phyloP scores from a whole-genome alignment of 2,888 invertebrate species.

The Clanis bilineata region DNA sequence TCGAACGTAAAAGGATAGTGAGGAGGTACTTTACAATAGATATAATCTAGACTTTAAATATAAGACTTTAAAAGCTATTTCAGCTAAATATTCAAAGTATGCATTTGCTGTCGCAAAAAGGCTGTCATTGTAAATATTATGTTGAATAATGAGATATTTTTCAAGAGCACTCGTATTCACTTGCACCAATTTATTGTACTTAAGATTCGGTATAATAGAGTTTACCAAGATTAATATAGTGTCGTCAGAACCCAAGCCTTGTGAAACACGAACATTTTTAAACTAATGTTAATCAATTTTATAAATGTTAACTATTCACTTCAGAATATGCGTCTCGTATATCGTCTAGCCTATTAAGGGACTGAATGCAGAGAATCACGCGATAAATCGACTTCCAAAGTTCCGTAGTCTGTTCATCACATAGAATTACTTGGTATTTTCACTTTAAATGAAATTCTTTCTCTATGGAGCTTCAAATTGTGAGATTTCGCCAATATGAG shows the following conservation, averaged over 20 bases:
- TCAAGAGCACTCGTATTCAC: not conserved
- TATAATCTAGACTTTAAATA: not conserved
- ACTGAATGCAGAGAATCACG: no score
- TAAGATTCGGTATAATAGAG: not conserved
- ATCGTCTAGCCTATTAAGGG: no score
- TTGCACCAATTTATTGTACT: conserved; percentile 1
- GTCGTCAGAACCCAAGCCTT: not conserved
- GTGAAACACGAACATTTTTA: no score
- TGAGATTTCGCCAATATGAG: conserved; percentile 8
- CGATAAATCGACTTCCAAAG: no score
- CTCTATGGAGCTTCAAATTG: conserved; percentile 11
- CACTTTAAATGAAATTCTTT: not conserved
- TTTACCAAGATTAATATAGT: not conserved
- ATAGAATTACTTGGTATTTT: no score
- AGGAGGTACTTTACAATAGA: not conserved
- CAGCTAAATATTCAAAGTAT: not conserved
- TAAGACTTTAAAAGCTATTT: not conserved
- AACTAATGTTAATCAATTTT: not conserved
- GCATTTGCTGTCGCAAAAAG: not conserved
- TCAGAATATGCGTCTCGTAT: no score
- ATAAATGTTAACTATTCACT: no score
- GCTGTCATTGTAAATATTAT: conserved; percentile 1
- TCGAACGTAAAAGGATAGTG: not conserved
- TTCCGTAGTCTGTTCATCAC: no score
- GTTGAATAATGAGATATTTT: not conserved